phyloP scores from a whole-genome alignment of 2,113 vertebrate species.

The Mobula birostris region DNA sequence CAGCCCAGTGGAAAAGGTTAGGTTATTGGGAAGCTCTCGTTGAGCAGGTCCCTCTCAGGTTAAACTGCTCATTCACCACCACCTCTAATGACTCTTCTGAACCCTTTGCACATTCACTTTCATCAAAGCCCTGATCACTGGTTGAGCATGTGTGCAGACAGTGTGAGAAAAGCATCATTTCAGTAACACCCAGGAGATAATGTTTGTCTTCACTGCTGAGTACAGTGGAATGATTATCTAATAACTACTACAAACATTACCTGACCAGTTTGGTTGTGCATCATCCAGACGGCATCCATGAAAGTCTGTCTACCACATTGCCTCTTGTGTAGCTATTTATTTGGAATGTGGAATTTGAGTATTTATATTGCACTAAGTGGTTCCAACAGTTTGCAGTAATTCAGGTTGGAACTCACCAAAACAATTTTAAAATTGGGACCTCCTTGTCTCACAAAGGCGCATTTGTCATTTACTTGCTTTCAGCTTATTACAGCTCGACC shows the following conservation, averaged over 20 bases:
- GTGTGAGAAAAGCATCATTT: background rate
- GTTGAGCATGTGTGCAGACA: background rate
- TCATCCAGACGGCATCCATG: background rate
- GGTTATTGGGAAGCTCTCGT: background rate
- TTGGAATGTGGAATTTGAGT: too few species aligned
- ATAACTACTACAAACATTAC: background rate
- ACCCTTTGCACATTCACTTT: background rate
- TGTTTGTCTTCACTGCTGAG: background rate
- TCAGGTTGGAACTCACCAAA: too few species aligned
- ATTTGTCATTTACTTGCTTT: too few species aligned
- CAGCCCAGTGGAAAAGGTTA: background rate
- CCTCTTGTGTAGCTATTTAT: too few species aligned
- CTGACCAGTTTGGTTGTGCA: background rate
- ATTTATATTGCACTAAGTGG: too few species aligned
- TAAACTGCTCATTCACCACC: background rate
- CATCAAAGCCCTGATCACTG: background rate
- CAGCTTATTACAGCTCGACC: too few species aligned
- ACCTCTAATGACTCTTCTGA: too few species aligned
- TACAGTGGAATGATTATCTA: background rate
- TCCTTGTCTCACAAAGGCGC: too few species aligned
- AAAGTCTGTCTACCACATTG: background rate
- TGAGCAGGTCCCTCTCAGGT: background rate
- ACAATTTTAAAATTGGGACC: too few species aligned
- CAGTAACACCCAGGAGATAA: background rate
- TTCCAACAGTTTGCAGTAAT: too few species aligned